Conservation (phyloP, 1,140 invertebrate genomes). For the Apis cerana region DNA sequence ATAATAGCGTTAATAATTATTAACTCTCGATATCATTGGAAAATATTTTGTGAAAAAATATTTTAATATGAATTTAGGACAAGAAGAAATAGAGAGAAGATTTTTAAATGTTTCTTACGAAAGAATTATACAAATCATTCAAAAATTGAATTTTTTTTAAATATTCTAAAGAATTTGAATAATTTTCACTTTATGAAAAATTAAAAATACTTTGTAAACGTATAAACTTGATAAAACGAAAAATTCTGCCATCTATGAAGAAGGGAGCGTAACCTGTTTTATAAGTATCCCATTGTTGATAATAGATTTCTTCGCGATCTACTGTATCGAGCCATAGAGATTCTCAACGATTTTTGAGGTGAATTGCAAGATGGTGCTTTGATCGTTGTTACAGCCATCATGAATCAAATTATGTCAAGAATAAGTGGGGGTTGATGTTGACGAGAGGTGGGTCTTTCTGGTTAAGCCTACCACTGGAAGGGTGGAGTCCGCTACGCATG, state of each 20-base stretch:
- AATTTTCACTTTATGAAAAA: not conserved
- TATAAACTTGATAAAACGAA: not conserved
- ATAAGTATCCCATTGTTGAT: not conserved
- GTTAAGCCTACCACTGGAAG: constrained; percentile 66
- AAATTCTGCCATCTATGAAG: constrained; percentile 58
- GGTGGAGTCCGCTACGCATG: constrained; percentile 66
- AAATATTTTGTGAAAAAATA: too few species aligned
- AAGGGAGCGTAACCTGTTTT: not conserved
- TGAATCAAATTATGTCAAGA: constrained; percentile 68
- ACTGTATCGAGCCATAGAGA: constrained; percentile 18
- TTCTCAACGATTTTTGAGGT: not conserved
- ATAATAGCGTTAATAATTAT: too few species aligned
- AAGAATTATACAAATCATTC: too few species aligned
- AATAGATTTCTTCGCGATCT: constrained; percentile 13
- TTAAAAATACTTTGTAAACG: not conserved
- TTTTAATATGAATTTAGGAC: too few species aligned
- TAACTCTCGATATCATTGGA: too few species aligned
- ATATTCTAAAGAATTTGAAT: not conserved
- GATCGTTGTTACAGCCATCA: constrained; percentile 68
- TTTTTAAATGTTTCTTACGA: too few species aligned
- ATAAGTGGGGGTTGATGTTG: constrained; percentile 58
- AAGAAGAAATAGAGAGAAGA: too few species aligned
- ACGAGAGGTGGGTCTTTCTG: constrained; percentile 66
- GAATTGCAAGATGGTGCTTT: constrained; percentile 57
- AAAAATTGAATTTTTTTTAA: too few species aligned